A percentile compares a stretch with the other conserved stretches of the same genome.
Evolutionary conservation across 2,888 invertebrate genomes (phyloP).

Genomic region (Hemaris fuciformis): DNA sequence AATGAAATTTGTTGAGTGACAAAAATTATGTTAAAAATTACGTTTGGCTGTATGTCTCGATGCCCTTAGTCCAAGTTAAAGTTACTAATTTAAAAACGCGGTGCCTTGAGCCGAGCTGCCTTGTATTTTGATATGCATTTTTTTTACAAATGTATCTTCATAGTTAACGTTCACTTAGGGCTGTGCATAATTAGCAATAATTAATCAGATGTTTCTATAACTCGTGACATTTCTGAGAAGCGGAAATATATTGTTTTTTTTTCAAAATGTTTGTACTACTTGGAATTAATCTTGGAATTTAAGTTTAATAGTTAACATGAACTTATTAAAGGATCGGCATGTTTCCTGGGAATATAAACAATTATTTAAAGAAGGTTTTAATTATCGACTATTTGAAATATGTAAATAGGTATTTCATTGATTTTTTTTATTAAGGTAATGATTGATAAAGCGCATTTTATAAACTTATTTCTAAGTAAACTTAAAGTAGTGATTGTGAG

Average conservation of each 20-base stretch:
- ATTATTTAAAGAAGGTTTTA: background rate
- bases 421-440: too few species aligned
- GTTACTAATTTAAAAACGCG: background rate
- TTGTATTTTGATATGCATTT: slow-evolving; percentile 12
- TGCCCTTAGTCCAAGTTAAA: background rate
- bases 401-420: background rate
- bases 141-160: background rate
- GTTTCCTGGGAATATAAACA: background rate
- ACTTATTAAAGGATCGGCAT: too few species aligned
- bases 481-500: background rate
- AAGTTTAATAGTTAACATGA: too few species aligned
- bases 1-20: background rate
- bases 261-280: too few species aligned
- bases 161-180: slow-evolving; percentile 29
- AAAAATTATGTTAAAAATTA: background rate
- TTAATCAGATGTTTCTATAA: slow-evolving; percentile 12
- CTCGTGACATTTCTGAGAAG: too few species aligned
- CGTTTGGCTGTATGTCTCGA: background rate
- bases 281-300: too few species aligned
- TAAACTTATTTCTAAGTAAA: too few species aligned
- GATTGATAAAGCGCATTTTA: too few species aligned
- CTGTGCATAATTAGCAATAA: slow-evolving; percentile 33
- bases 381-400: background rate
- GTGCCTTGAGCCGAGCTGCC: slow-evolving; percentile 13
- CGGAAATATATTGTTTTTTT: too few species aligned